Evolutionary conservation across 2,888 invertebrate species (phyloP), one percentile per base, ranked within the genome.

Genomic region (Caenorhabditis afra): DNA sequence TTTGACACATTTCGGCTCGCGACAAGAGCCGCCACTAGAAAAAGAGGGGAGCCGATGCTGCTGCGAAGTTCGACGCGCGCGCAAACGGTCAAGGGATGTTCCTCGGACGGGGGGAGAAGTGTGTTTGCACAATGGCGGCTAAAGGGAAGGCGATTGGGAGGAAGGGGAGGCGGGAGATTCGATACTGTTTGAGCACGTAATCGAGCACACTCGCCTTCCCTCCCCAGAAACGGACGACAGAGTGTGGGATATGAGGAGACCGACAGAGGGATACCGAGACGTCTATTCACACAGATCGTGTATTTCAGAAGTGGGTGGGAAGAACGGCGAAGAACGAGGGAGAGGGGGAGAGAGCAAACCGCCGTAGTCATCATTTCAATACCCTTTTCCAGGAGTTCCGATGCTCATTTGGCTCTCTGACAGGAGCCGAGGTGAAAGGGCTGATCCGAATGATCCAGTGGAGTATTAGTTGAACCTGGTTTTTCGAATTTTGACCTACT

Each of bases 181-280:
- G 67, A 71, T 71, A 64, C 62, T 71, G 23, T 71, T 71, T 71
- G 71, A 71, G 62, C 71, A 71, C 71, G 71, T 71, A 71, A 71
- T 71, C 71, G 62, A 71, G 67, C 57, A 57, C 44, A 23, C 53
- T 16, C 44, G 22, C 45, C 11, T 37, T 37, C 41, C 12, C 12
- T 41, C 41, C 29, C 4, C 3, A 29, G 29, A 29, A 61, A 0
- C 59, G 57, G 45, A 8, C 3, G 44, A 12, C 49, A 71, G 71
- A 64, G 53, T 7, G 11, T 0, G 14, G 16, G 53, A 47, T 22
- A 41, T n/a, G 37, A 22, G 20, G 64, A 23, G 52, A 23, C 16
- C 7, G 41, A 41, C 16, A 8, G 7, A 16, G n/a, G 11, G 50
- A 50, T n/a, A 44, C 16, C 4, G 47, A 10, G 18, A n/a, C 11